A percentile compares a stretch with the other conserved stretches of the same genome.
phyloP scores from a whole-genome alignment of 2,113 vertebrate species.

The Elanus axillaris region DNA sequence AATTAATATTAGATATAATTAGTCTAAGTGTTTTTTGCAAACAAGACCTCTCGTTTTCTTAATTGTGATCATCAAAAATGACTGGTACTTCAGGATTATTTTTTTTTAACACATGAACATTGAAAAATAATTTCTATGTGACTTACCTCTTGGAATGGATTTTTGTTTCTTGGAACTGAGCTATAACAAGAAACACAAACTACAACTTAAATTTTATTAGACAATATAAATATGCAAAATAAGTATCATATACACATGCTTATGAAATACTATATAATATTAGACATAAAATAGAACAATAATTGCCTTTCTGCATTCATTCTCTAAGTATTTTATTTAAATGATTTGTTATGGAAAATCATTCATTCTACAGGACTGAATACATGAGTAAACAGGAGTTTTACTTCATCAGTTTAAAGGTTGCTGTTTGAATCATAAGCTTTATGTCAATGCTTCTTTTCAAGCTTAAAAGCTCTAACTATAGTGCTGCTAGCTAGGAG shows the following conservation, averaged over 20 bases:
- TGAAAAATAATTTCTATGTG: background rate
- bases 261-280: background rate
- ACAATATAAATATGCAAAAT: background rate
- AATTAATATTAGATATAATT: background rate
- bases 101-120: background rate
- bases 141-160: constrained; percentile 97
- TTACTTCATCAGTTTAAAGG: background rate
- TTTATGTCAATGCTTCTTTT: background rate
- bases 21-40: background rate
- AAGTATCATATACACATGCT: background rate
- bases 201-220: background rate
- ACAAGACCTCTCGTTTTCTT: background rate
- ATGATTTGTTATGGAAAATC: background rate
- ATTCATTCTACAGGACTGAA: background rate
- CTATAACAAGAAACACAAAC: constrained; percentile 72
- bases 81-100: background rate
- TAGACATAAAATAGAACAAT: background rate
- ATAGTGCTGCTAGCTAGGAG: background rate
- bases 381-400: background rate
- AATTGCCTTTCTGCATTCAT: background rate
- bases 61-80: background rate
- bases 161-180: constrained; percentile 97
- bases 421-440: background rate
- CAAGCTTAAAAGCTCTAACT: background rate
- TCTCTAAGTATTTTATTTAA: background rate